Conservation (phyloP, 2,113 vertebrate genomes). For the Ancistrus triradiatus region DNA sequence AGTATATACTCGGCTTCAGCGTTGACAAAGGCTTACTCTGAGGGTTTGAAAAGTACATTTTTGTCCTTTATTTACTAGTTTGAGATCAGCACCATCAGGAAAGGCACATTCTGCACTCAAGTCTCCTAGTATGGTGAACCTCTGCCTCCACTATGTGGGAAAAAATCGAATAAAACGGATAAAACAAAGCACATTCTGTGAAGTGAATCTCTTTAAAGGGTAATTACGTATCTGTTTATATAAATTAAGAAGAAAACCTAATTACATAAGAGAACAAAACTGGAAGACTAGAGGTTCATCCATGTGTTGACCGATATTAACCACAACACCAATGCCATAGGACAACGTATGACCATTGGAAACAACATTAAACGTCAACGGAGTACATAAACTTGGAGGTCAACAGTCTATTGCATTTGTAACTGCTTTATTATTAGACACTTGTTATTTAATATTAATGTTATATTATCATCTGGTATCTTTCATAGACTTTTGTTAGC, state of each 20-base stretch:
- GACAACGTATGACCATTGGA: constrained; percentile 25
- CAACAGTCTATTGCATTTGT: constrained; percentile 56
- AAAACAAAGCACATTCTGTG: background rate
- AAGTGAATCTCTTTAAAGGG: too few species aligned
- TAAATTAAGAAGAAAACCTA: background rate
- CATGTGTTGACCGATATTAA: constrained; percentile 6
- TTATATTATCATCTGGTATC: constrained; percentile 34
- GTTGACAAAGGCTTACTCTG: constrained; percentile 48
- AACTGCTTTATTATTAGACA: constrained; percentile 43
- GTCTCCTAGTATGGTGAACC: constrained; percentile 46
- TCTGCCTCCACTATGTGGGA: constrained; percentile 39
- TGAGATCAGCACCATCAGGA: constrained; percentile 85
- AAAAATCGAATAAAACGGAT: background rate
- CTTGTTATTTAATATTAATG: constrained; percentile 31
- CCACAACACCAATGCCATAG: constrained; percentile 27
- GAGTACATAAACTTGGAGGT: constrained; percentile 11
- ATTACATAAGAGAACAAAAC: constrained; percentile 3
- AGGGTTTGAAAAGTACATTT: constrained; percentile 67
- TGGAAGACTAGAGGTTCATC: constrained; percentile 42
- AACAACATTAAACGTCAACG: background rate
- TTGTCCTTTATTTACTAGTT: constrained; percentile 59
- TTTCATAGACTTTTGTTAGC: constrained; percentile 55
- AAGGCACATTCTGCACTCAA: constrained; percentile 88
- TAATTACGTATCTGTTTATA: background rate
- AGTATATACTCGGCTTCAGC: constrained; percentile 53